These are phyloP conservation scores for Macroglossus sobrinus DNA, from an alignment of 2,113 vertebrate genomes.

Conservation along the genomic window DNA sequence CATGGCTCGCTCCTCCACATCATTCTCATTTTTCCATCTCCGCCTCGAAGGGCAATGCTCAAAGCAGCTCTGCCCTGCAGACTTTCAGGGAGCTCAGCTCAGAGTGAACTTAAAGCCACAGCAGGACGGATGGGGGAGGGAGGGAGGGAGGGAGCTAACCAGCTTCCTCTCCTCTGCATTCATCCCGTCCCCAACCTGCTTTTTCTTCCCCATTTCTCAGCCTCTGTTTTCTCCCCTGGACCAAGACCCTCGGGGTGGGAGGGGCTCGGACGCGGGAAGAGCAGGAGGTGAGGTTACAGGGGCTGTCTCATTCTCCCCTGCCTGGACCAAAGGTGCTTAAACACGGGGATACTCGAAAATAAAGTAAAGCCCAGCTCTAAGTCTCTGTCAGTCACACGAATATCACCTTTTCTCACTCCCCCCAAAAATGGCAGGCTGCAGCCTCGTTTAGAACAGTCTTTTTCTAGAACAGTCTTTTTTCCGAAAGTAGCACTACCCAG, in stretches of 20 bases:
- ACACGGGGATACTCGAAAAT: neutral
- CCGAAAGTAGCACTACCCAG: neutral
- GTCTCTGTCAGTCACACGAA: neutral
- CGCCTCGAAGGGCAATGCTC: neutral
- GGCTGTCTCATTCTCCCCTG: neutral
- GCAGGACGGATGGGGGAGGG: neutral
- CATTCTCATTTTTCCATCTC: neutral
- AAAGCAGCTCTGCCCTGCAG: neutral
- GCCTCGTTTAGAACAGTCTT: neutral
- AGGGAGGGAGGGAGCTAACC: neutral
- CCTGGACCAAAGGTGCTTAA: neutral
- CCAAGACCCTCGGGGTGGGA: neutral
- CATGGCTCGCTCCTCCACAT: neutral
- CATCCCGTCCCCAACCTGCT: neutral
- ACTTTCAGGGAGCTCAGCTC: neutral
- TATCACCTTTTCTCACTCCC: neutral
- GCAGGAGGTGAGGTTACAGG: neutral
- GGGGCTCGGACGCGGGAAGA: too few species aligned
- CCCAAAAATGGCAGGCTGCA: neutral
- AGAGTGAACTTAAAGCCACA: constrained; percentile 49
- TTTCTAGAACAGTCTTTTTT: constrained; percentile 27
- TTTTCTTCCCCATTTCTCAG: neutral
- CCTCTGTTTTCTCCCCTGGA: neutral
- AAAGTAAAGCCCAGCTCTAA: neutral
- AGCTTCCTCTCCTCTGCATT: neutral